Evolutionary conservation across 2,113 vertebrate genomes (phyloP).

Genomic region (Protomyctophum bolini): DNA sequence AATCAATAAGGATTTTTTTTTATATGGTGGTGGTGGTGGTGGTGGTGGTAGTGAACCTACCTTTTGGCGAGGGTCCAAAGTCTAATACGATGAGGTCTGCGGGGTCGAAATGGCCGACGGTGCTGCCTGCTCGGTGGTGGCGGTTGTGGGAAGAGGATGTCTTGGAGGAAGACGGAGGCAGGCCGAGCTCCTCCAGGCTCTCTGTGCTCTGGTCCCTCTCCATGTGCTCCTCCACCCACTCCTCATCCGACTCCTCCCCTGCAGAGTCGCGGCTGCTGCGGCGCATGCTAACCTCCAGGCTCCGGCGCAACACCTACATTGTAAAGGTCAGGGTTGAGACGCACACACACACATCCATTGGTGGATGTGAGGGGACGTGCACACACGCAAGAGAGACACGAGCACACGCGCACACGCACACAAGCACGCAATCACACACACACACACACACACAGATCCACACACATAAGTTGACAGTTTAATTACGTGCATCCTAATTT

Average conservation of each 20-base stretch:
- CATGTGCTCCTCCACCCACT: constrained; percentile 84
- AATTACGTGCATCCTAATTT: constrained; percentile 13
- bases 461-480: constrained; percentile 11
- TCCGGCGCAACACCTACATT: constrained; percentile 83
- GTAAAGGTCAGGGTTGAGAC: not conserved
- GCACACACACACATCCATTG: constrained; percentile 10
- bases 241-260: constrained; percentile 89
- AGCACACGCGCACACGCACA: too few relatives aligned
- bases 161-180: constrained; percentile 65
- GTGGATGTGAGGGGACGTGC: constrained; percentile 2
- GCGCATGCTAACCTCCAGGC: constrained; percentile 80
- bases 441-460: not conserved
- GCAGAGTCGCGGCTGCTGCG: constrained; percentile 71
- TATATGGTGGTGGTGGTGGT: not conserved
- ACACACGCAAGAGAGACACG: not conserved
- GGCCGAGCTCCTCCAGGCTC: constrained; percentile 73
- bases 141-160: constrained; percentile 43
- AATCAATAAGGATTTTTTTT: constrained; percentile 32
- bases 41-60: constrained; percentile 59
- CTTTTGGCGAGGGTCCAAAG: constrained; percentile 80
- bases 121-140: constrained; percentile 34
- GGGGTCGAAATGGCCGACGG: constrained; percentile 57
- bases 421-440: not conserved
- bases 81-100: constrained; percentile 82
- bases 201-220: constrained; percentile 76